Evolutionary conservation across 2,888 invertebrate genomes (phyloP), one percentile per base, ranked within the genome.

Genomic region (Julus scandinavius): DNA sequence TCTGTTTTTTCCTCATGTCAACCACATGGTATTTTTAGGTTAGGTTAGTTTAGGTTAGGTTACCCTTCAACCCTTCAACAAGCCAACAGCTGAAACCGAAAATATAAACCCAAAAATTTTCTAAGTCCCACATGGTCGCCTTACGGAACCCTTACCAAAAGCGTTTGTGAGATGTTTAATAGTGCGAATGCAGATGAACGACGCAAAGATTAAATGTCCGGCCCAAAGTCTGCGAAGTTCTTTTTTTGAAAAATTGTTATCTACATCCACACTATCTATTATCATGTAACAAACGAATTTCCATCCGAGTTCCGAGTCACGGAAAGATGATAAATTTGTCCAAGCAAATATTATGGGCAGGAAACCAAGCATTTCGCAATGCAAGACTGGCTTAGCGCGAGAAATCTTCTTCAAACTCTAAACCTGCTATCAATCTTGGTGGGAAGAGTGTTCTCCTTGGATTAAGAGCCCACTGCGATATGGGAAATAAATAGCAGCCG

Each of bases 351-450:
- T 11, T 11, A 38, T 80, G 80, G 80, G 38, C 38, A 29, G 9
- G 80, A 29, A 29, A 29, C 9, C 6, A 29, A 29, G 29, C 29
- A 0, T 72, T 72, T 72, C 20, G 38, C 80, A 13, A 5, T 80
- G 38, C 38, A 11, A 20, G 63, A 6, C 63, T 20, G 63, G 17
- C 20, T 20, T 13, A 38, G 80, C 13, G 38, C 38, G 38, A 80
- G 38, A 80, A 80, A 80, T 80, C 80, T 80, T 80, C 38, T 15
- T 20, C 63, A n/a, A 80, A 13, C 7, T 13, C 0, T 80, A 38
- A 80, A 38, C 80, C 80, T 29, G 80, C 38, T 20, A 80, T 80
- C 80, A 80, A 80, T 80, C 80, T 38, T 80, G 80, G 11, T 80
- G 80, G 20, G 7, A 80, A 38, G 13, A 2, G 4, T 13, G 9